Conservation (phyloP, 2,797 vertebrate genomes). For the Hydrolagus colliei region DNA sequence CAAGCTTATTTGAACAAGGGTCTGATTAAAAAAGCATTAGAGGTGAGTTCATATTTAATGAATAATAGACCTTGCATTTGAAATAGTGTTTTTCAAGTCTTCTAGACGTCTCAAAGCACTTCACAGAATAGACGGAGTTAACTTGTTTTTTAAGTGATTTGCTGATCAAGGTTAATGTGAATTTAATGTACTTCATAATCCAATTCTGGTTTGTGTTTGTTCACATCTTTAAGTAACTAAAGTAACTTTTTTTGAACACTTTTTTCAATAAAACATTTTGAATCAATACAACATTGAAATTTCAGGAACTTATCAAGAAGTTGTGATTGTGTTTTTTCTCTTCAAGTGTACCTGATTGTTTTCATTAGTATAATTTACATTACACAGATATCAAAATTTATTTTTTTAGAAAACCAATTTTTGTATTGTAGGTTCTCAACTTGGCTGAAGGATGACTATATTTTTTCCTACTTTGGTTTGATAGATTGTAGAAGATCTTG, state of each 20-base stretch:
- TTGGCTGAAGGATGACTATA: not conserved
- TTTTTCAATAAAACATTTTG: no score
- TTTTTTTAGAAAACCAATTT: no score
- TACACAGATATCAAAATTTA: not conserved
- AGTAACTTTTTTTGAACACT: no score
- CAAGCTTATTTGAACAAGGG: conserved; percentile 70
- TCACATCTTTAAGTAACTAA: not conserved
- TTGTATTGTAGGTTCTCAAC: no score
- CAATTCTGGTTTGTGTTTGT: conserved; percentile 4
- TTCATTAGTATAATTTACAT: conserved; percentile 9
- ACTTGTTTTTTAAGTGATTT: no score
- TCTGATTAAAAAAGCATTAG: conserved; percentile 62
- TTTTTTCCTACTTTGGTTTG: conserved; percentile 34
- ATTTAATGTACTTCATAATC: not conserved
- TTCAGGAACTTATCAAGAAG: not conserved
- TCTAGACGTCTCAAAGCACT: no score
- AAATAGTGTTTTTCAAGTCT: no score
- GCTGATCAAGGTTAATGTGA: not conserved
- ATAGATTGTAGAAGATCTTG: conserved; percentile 72
- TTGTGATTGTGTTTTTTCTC: no score
- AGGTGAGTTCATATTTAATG: conserved; percentile 56
- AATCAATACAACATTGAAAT: not conserved
- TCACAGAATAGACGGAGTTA: no score
- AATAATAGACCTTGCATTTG: no score
- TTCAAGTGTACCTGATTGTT: not conserved